Conservation (phyloP, 2,888 invertebrate species). For the Syrista parreyssii region DNA sequence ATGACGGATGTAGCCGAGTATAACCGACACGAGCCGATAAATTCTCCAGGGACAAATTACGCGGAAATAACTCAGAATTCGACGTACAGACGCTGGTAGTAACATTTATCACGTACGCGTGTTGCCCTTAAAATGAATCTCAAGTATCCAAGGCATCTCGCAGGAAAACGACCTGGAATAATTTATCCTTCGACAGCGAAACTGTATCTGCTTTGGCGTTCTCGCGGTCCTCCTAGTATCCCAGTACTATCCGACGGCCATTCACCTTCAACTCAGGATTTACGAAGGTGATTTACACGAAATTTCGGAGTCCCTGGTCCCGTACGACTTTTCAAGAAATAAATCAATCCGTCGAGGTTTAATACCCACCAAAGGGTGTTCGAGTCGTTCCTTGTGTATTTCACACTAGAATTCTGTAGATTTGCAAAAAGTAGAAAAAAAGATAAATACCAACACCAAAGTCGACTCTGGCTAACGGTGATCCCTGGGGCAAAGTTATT, state of each 20-base stretch:
- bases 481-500: conserved; percentile 5
- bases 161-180: not conserved
- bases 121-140: not conserved
- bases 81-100: not conserved
- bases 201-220: not conserved
- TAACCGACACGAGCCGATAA: not conserved
- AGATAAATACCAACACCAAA: not conserved
- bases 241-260: not conserved
- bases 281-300: not conserved
- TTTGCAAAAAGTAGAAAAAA: not conserved
- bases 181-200: not conserved
- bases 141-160: not conserved
- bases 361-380: not conserved
- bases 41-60: not conserved
- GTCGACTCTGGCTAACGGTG: not conserved
- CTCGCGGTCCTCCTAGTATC: not conserved
- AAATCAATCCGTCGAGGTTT: not conserved
- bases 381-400: not conserved
- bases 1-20: not conserved
- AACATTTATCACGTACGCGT: not conserved
- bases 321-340: not conserved
- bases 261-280: not conserved
- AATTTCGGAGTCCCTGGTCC: not conserved
- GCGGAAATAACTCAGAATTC: not conserved
- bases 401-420: not conserved